Conservation (phyloP, 2,113 vertebrate genomes). For the Gadus chalcogrammus region DNA sequence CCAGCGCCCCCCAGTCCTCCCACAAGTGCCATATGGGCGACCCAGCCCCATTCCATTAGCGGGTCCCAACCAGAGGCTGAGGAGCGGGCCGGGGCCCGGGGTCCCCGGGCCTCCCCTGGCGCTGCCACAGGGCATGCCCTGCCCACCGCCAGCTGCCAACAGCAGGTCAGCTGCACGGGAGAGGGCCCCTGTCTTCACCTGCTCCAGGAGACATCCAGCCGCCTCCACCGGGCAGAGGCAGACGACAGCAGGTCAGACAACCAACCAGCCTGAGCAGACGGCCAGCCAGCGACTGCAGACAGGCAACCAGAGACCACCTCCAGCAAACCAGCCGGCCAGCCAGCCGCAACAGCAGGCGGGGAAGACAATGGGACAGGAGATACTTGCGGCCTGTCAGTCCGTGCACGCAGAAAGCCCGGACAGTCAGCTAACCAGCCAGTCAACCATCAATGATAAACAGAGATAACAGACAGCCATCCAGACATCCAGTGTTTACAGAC, state of each 20-base stretch:
- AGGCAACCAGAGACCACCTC: no score
- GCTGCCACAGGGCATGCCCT: slow-evolving; percentile 77
- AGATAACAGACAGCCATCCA: no score
- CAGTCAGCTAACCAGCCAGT: no score
- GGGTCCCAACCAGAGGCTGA: slow-evolving; percentile 52
- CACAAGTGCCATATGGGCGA: slow-evolving; percentile 75
- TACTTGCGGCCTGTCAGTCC: no score
- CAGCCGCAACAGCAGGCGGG: no score
- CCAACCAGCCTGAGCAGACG: neutral
- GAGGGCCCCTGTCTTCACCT: slow-evolving; percentile 53
- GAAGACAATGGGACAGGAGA: no score
- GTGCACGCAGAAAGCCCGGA: no score
- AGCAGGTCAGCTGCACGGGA: slow-evolving; percentile 46
- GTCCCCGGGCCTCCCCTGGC: slow-evolving; percentile 70
- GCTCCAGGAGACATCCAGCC: slow-evolving; percentile 35
- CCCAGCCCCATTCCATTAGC: slow-evolving; percentile 73
- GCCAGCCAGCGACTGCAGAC: no score
- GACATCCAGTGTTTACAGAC: no score
- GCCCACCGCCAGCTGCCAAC: slow-evolving; percentile 74
- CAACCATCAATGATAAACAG: no score
- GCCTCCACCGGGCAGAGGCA: slow-evolving; percentile 19
- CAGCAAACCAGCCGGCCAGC: no score
- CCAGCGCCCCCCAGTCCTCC: slow-evolving; percentile 52
- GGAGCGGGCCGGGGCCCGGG: slow-evolving; percentile 54
- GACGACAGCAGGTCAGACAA: neutral